A percentile compares a stretch with the other conserved stretches of the same genome.
Conservation (phyloP, 2,797 vertebrate genomes). For the Sitta carolinensis region DNA sequence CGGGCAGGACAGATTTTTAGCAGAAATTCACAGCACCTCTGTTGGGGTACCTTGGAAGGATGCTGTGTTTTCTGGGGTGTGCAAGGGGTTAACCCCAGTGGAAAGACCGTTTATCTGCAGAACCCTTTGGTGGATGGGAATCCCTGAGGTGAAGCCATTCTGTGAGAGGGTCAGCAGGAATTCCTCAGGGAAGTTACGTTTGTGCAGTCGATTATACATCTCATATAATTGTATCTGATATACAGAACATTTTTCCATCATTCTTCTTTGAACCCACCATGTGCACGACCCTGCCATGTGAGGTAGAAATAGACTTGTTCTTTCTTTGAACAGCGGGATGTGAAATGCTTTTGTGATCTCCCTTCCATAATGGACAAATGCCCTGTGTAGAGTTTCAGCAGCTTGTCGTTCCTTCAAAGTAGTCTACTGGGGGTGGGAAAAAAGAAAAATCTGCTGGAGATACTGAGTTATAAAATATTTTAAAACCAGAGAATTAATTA, state of each 20-base stretch:
- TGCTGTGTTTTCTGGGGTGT: neutral
- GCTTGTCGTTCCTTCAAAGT: constrained; percentile 18
- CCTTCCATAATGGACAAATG: constrained; percentile 12
- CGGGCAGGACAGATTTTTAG: neutral
- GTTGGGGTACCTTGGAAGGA: neutral
- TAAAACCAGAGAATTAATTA: constrained; percentile 28
- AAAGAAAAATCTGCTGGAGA: neutral
- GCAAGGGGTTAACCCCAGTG: neutral
- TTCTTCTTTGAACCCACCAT: constrained; percentile 23
- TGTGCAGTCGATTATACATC: neutral
- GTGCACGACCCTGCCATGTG: neutral
- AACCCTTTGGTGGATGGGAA: neutral
- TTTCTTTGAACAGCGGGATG: constrained; percentile 12
- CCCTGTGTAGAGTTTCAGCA: neutral
- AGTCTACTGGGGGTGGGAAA: neutral
- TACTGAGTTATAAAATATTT: constrained; percentile 4
- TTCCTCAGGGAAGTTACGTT: neutral
- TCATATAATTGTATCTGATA: neutral
- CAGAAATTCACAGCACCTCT: neutral
- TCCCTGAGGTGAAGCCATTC: neutral
- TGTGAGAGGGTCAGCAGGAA: neutral
- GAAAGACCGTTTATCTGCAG: neutral
- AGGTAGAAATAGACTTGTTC: constrained; percentile 19
- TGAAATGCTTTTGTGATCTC: constrained; percentile 39
- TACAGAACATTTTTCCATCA: neutral